Evolutionary conservation across 2,797 vertebrate species (phyloP), one percentile per base, ranked within the genome.

Genomic region (Geotrypetes seraphini): DNA sequence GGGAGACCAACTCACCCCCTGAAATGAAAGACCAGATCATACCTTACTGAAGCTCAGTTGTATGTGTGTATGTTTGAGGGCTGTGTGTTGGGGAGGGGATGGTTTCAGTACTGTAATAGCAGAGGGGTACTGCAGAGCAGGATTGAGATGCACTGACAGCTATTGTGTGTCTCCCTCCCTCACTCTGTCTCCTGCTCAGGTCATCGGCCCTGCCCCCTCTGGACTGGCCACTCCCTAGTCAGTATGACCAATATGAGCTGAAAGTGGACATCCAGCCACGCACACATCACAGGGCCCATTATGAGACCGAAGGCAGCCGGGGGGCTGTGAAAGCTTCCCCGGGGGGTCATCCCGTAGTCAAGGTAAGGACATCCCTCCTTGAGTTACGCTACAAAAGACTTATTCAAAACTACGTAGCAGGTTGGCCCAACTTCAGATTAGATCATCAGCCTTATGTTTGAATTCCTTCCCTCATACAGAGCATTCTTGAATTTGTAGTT

Each of bases 231-330:
- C 71, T 95, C 34, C 90, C 91, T 1, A 84, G 82, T 47, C 90
- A 92, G 61, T 92, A 87, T 20, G 91, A 93, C 53, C 88, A 89
- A 50, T 84, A 86, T 10, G 90, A 92, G 55, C 69, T 95, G 57
- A 84, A 84, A 12, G 86, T 95, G 0, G 90, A 95, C 49, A 87
- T 92, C 16, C 90, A 95, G 69, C 91, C 91, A 4, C 76, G 90
- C 10, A 87, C 89, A 1, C 88, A 94, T 57, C 90, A 94, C 50
- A 75, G 91, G 8, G 90, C 91, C 33, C 91, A 95, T 66, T 95
- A 95, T 2, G 91, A 95, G 74, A 95, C 91, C 0, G 91, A 95
- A 63, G 91, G 91, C 33, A 95, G 90, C 63, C 54, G 91, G 33
- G 91, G 91, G 16, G 91, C 90, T 0, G 90, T 95, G 34, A 95